Conservation (phyloP, 2,113 vertebrate species). For the Opisthocomus hoazin region DNA sequence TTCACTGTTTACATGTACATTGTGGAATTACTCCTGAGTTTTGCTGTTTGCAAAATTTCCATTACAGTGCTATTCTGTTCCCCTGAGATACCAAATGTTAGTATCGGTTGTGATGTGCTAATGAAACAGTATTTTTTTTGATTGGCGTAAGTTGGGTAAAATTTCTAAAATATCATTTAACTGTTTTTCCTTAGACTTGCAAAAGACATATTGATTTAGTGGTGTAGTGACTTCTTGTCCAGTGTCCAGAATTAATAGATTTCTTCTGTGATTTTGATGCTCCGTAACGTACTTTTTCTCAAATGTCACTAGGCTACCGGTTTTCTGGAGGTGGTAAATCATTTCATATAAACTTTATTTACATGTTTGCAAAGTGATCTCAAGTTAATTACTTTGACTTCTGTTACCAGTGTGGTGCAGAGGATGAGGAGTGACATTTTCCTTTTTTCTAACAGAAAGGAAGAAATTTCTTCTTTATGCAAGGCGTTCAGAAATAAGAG, state of each 20-base stretch:
- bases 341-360: neutral
- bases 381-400: neutral
- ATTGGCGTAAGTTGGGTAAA: neutral
- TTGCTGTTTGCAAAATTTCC: neutral
- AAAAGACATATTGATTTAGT: neutral
- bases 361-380: neutral
- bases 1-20: neutral
- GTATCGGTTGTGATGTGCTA: fast-evolving
- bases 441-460: slow-evolving; percentile 75
- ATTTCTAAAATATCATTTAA: neutral
- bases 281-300: neutral
- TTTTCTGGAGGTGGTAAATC: neutral
- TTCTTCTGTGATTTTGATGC: neutral
- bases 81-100: neutral
- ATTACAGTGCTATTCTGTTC: neutral
- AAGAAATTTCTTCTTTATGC: slow-evolving; percentile 95
- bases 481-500: slow-evolving; percentile 92
- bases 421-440: neutral
- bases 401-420: neutral
- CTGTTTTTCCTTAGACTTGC: neutral
- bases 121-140: neutral
- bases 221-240: no score
- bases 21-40: neutral
- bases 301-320: neutral
- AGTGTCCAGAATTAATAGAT: neutral